Evolutionary conservation across 1,140 invertebrate species (phyloP).

Genomic region (Papilio dardanus): DNA sequence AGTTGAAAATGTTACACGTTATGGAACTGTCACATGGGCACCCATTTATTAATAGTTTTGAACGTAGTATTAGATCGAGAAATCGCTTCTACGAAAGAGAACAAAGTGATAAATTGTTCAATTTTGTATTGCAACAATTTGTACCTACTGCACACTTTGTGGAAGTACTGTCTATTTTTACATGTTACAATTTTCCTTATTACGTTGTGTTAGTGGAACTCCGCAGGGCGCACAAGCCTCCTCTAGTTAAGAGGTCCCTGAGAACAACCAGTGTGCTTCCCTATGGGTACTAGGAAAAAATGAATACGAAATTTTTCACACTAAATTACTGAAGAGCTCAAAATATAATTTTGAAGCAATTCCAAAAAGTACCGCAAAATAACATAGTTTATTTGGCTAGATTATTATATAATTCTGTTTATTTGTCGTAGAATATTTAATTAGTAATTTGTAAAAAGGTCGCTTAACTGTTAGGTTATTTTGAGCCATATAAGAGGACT

Average conservation of each 20-base stretch:
- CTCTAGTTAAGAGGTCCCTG: constrained; percentile 12
- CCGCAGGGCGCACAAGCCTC: constrained; percentile 13
- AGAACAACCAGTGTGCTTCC: constrained; percentile 1
- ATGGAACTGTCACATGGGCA: not conserved
- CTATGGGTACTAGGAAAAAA: constrained; percentile 8
- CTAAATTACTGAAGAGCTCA: not conserved
- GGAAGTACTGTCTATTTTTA: not conserved
- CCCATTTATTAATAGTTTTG: constrained; percentile 11
- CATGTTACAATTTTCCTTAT: not conserved
- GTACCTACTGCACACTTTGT: not conserved
- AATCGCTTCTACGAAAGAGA: not conserved
- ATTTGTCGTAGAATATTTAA: too few species aligned
- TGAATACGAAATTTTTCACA: not conserved
- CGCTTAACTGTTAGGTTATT: not conserved
- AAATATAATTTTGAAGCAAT: not conserved
- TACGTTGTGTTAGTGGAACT: constrained; percentile 13
- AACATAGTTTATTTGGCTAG: not conserved
- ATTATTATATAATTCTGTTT: not conserved
- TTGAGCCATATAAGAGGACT: not conserved
- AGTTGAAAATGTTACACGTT: not conserved
- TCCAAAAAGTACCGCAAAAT: not conserved
- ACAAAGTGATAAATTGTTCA: constrained; percentile 9
- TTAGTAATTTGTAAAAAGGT: not conserved
- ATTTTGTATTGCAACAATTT: constrained; percentile 1
- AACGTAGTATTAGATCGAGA: constrained; percentile 2